A percentile compares a stretch with the other conserved stretches of the same genome.
Conservation (phyloP, 1,140 invertebrate species). For the Polypedilum pembai region DNA sequence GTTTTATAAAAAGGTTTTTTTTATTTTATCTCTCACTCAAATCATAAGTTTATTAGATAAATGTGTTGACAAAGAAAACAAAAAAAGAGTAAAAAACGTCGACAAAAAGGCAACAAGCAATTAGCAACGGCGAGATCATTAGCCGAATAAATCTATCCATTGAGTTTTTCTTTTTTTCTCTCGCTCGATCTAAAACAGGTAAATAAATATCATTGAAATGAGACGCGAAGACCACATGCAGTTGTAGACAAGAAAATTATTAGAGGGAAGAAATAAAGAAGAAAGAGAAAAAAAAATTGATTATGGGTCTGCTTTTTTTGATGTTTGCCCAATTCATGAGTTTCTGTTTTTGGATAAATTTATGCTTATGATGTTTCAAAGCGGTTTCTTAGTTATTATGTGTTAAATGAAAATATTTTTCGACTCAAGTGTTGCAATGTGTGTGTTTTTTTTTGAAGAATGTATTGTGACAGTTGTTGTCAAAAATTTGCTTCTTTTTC, state of each 20-base stretch:
- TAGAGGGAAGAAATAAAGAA: background rate
- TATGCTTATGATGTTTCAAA: background rate
- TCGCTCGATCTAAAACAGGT: background rate
- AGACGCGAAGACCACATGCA: conserved; percentile 24
- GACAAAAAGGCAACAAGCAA: conserved; percentile 11
- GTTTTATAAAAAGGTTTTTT: too few species aligned
- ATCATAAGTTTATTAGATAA: background rate
- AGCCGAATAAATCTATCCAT: background rate
- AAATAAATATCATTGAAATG: background rate
- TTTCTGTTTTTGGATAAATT: background rate
- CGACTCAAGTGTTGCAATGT: too few species aligned
- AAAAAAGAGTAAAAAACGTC: background rate
- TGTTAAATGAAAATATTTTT: too few species aligned
- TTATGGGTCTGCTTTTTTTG: conserved; percentile 23
- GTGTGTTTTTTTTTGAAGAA: too few species aligned
- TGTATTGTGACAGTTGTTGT: too few species aligned
- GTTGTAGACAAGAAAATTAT: conserved; percentile 28
- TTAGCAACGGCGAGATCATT: background rate
- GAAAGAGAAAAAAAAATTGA: conserved; percentile 16
- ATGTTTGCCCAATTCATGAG: conserved; percentile 24
- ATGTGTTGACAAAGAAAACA: background rate
- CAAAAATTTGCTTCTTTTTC: too few species aligned
- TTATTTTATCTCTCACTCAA: background rate
- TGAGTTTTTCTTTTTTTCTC: background rate
- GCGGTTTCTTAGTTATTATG: too few species aligned